Percentiles rank a stretch among this genome's conserved stretches.
phyloP scores from a whole-genome alignment of 2,888 invertebrate species.

The Rhorus exstirpatorius region DNA sequence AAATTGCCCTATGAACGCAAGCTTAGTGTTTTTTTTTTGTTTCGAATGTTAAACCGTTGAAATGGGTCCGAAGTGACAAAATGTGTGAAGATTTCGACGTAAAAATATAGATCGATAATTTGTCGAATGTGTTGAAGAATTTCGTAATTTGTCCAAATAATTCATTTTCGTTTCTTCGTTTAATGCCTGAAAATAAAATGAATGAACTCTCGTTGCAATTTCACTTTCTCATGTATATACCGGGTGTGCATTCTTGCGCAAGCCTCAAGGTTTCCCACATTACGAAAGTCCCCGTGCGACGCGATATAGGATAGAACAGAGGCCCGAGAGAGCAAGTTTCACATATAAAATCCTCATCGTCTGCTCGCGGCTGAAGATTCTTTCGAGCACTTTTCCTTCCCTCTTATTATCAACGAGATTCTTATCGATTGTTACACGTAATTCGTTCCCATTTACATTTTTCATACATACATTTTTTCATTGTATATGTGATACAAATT shows the following conservation, averaged over 20 bases:
- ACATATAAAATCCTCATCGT: constrained; percentile 19
- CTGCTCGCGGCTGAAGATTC: constrained; percentile 7
- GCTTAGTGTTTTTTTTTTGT: too few relatives aligned
- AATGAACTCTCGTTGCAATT: constrained; percentile 84
- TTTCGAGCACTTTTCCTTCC: not conserved
- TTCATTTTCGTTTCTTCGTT: too few relatives aligned
- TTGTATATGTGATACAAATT: not conserved
- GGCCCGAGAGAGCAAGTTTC: constrained; percentile 30
- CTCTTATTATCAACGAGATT: not conserved
- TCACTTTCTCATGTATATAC: constrained; percentile 84
- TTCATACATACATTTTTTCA: not conserved
- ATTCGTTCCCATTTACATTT: not conserved
- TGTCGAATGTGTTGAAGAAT: constrained; percentile 1
- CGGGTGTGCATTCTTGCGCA: constrained; percentile 76
- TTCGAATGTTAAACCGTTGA: too few relatives aligned
- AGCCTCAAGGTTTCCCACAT: constrained; percentile 84
- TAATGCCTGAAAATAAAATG: constrained; percentile 74
- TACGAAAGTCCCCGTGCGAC: constrained; percentile 82
- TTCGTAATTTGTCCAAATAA: not conserved
- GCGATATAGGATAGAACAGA: constrained; percentile 17
- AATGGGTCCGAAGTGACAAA: too few relatives aligned
- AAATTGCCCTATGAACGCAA: too few relatives aligned
- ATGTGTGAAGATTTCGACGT: not conserved
- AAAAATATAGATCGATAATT: not conserved
- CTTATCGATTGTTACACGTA: not conserved